A percentile compares a stretch with the other conserved stretches of the same genome.
Evolutionary conservation across 2,797 vertebrate species (phyloP).

Genomic region (Brachymystax lenok): DNA sequence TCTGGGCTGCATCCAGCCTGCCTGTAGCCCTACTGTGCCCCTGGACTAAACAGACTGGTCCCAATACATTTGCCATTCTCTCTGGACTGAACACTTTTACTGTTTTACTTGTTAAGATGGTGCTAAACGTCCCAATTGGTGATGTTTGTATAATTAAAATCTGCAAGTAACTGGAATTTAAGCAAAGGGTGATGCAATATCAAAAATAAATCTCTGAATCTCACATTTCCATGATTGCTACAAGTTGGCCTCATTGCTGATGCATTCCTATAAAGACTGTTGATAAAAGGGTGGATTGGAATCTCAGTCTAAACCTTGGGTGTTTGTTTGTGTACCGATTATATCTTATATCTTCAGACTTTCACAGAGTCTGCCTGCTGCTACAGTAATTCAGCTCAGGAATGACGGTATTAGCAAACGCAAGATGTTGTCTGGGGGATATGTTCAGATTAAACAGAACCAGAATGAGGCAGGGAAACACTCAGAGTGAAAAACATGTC

Average conservation of each 20-base stretch:
- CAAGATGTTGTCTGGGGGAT: not conserved
- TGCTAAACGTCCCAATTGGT: not conserved
- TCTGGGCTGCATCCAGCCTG: not conserved
- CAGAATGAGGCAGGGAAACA: not conserved
- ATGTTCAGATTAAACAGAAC: not conserved
- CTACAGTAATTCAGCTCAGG: not conserved
- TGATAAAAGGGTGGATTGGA: not conserved
- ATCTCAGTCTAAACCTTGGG: not conserved
- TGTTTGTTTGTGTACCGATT: not conserved
- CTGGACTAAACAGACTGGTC: not conserved
- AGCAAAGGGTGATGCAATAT: not conserved
- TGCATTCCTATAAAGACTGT: not conserved
- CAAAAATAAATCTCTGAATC: not conserved
- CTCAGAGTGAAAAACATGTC: not conserved
- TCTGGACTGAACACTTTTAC: not conserved
- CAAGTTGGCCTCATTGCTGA: not conserved
- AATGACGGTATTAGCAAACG: slow-evolving; percentile 6
- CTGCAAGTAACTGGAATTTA: not conserved
- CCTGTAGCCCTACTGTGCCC: not conserved
- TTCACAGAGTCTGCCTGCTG: not conserved
- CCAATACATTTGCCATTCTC: not conserved
- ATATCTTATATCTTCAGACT: not conserved
- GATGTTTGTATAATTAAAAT: not conserved
- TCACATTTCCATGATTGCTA: not conserved
- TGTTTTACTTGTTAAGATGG: not conserved